Percentiles rank a stretch among this genome's conserved stretches.
Evolutionary conservation across 2,797 vertebrate genomes (phyloP).

Genomic region (Enteromius treurensis): DNA sequence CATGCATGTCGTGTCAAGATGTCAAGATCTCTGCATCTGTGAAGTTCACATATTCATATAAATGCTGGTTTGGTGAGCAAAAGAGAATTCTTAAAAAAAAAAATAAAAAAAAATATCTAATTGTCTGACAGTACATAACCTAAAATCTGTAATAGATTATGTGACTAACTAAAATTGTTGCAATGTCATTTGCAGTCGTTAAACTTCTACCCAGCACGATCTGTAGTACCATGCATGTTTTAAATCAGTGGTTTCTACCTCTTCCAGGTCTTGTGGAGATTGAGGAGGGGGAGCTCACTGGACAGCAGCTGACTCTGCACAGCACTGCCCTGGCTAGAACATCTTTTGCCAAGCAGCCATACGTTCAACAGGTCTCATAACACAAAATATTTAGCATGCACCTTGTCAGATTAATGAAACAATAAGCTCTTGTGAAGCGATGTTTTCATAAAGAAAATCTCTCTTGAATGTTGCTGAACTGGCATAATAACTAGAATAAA

Average conservation of each 20-base stretch:
- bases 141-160: neutral
- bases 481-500: neutral
- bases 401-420: neutral
- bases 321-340: constrained; percentile 86
- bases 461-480: neutral
- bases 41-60: too few relatives aligned
- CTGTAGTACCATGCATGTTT: neutral
- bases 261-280: constrained; percentile 91
- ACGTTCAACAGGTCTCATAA: constrained; percentile 85
- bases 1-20: too few relatives aligned
- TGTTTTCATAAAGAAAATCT: neutral
- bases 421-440: neutral
- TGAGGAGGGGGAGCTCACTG: constrained; percentile 91
- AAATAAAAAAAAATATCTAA: too few relatives aligned
- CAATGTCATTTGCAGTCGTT: neutral
- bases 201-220: neutral
- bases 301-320: constrained; percentile 85
- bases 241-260: neutral
- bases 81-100: too few relatives aligned
- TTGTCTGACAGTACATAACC: neutral
- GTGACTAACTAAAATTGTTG: neutral
- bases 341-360: constrained; percentile 91
- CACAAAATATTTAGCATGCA: neutral
- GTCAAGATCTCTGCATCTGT: too few relatives aligned
- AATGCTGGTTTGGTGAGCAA: too few relatives aligned